phyloP scores from a whole-genome alignment of 2,888 invertebrate genomes.

The Biston stratarius region DNA sequence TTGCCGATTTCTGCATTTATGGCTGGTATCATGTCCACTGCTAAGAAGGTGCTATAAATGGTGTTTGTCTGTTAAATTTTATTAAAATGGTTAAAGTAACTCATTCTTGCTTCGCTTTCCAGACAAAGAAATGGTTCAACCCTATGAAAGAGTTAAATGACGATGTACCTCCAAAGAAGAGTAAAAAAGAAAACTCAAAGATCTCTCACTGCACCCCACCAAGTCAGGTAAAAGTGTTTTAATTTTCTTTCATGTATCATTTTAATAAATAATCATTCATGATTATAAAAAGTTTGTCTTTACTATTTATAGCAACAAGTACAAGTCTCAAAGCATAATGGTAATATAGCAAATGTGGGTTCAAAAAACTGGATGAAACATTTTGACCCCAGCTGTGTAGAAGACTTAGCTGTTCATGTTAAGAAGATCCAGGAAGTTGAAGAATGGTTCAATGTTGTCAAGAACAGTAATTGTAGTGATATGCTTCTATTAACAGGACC shows the following conservation, averaged over 20 bases:
- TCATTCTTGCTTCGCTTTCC: constrained; percentile 21
- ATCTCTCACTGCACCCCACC: constrained; percentile 22
- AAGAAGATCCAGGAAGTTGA: constrained; percentile 92
- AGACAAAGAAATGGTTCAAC: constrained; percentile 77
- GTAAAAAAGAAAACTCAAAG: constrained; percentile 45
- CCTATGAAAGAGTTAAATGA: constrained; percentile 75
- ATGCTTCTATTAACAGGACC: constrained; percentile 93
- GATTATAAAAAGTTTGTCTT: neutral
- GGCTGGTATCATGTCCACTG: no score
- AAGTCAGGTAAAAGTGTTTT: constrained; percentile 22
- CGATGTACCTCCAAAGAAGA: constrained; percentile 54
- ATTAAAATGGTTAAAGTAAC: no score
- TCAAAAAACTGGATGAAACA: constrained; percentile 87
- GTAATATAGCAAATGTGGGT: constrained; percentile 43
- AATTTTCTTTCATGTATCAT: neutral
- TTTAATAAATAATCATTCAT: neutral
- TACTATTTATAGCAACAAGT: constrained; percentile 19
- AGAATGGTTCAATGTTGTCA: constrained; percentile 87
- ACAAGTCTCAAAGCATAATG: constrained; percentile 29
- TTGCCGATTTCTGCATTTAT: no score
- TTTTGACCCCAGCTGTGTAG: constrained; percentile 85
- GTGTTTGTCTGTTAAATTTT: no score
- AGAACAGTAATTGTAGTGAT: constrained; percentile 64
- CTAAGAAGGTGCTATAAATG: no score
- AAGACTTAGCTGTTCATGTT: constrained; percentile 90